A percentile compares a stretch with the other conserved stretches of the same genome.
Evolutionary conservation across 2,888 invertebrate genomes (phyloP).

Genomic region (Agriotes lineatus): DNA sequence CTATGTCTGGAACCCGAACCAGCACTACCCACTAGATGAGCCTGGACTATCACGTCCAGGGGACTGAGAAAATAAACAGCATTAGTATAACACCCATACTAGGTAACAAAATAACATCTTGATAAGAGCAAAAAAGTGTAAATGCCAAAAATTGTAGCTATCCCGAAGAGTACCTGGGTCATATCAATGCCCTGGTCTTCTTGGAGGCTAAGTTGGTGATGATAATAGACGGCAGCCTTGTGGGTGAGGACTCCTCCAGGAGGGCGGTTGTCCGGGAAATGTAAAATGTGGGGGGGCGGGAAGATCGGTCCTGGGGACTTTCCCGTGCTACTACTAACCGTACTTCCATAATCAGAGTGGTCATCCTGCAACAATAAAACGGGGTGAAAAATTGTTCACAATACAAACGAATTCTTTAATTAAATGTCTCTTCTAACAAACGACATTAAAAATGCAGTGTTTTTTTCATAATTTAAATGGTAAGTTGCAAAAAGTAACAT

Average conservation of each 20-base stretch:
- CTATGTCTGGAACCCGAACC: conserved; percentile 91
- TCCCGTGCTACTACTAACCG: conserved; percentile 75
- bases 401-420: no score
- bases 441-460: no score
- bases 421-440: no score
- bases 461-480: no score
- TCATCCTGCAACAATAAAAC: no score
- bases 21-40: conserved; percentile 86
- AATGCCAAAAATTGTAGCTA: neutral
- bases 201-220: conserved; percentile 84
- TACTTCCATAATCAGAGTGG: conserved; percentile 76
- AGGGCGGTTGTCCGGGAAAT: conserved; percentile 77
- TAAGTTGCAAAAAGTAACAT: no score
- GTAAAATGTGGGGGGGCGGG: conserved; percentile 78
- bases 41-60: conserved; percentile 95
- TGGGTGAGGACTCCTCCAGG: conserved; percentile 77
- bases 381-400: no score
- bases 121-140: no score
- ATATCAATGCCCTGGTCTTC: conserved; percentile 92
- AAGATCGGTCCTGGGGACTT: conserved; percentile 75
- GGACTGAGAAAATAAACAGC: conserved; percentile 69
- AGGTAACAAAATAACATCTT: no score
- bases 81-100: conserved; percentile 19
- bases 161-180: conserved; percentile 74
- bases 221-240: conserved; percentile 83